Evolutionary conservation across 2,888 invertebrate species (phyloP).

Genomic region (Aethes cnicana): DNA sequence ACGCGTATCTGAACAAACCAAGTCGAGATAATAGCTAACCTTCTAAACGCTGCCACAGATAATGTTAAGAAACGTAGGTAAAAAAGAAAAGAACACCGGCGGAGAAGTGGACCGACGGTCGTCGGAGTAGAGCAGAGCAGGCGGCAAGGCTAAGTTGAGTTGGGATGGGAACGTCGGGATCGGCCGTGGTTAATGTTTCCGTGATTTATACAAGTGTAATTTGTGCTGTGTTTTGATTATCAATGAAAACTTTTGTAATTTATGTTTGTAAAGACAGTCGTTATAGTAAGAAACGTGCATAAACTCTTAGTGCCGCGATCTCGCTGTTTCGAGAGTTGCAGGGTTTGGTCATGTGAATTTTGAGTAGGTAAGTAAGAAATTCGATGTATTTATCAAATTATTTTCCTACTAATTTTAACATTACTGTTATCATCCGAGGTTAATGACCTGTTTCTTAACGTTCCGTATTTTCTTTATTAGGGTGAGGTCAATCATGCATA

Average conservation of each 20-base stretch:
- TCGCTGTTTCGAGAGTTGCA: constrained; percentile 3
- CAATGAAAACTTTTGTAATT: constrained; percentile 45
- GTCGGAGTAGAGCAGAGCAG: constrained; percentile 27
- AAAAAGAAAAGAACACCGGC: no score
- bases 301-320: constrained; percentile 2
- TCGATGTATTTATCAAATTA: not conserved
- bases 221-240: constrained; percentile 64
- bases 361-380: constrained; percentile 25
- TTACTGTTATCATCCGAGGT: no score
- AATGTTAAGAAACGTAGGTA: constrained; percentile 31
- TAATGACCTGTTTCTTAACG: not conserved
- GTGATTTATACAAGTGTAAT: constrained; percentile 36
- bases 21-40: no score
- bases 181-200: constrained; percentile 33
- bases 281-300: constrained; percentile 39
- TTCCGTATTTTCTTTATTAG: constrained; percentile 11
- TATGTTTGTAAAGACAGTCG: constrained; percentile 37
- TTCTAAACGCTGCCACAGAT: not conserved
- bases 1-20: no score
- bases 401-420: no score
- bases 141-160: constrained; percentile 34
- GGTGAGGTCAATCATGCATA: constrained; percentile 30
- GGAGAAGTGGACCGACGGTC: no score
- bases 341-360: constrained; percentile 29
- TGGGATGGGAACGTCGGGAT: constrained; percentile 37